Evolutionary conservation across 2,888 invertebrate genomes (phyloP), one percentile per base, ranked within the genome.

Genomic region (Napeogenes sylphis): DNA sequence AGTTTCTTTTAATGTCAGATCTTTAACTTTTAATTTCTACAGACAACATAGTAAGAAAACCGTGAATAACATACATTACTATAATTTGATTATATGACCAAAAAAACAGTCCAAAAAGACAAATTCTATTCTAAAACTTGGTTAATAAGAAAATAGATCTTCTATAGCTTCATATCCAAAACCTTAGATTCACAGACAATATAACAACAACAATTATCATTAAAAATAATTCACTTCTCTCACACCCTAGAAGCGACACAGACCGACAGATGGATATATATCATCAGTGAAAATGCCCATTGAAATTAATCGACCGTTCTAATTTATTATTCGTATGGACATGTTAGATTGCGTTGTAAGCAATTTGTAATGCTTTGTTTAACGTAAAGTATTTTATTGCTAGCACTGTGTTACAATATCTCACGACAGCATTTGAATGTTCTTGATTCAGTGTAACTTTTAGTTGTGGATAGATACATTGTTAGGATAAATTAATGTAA

Each of bases 201-300:
- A n/a, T n/a, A 21, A 21, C 47, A 51, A 51, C 4, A 51, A 30
- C 51, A 30, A 51, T 38, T 30, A 55, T 55, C n/a, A 58, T 46
- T 46, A 58, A 62, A 62, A 56, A 73, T 76, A 73, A 68, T 63
- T 60, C 61, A 69, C 68, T 69, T 68, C 67, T 62, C 71, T 63
- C 69, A 68, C 70, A 70, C 70, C 60, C 71, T 70, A 69, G 67
- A 66, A 64, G 61, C 56, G 61, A 64, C 61, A 58, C 66, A 70
- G 66, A 63, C 67, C 68, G 64, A 79, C 83, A 84, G 80, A 83
- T 81, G 82, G 71, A 69, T 72, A 56, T 55, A 64, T 64, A 73
- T 69, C 69, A 70, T 73, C 71, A 73, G 65, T 69, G 69, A 68
- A 72, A 71, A 67, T 68, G 72, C 75, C 73, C 75, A 73, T 74